These are phyloP conservation scores for Brachypodius melanocephalos DNA, from an alignment of 2,113 vertebrate species.

Conservation along the genomic window DNA sequence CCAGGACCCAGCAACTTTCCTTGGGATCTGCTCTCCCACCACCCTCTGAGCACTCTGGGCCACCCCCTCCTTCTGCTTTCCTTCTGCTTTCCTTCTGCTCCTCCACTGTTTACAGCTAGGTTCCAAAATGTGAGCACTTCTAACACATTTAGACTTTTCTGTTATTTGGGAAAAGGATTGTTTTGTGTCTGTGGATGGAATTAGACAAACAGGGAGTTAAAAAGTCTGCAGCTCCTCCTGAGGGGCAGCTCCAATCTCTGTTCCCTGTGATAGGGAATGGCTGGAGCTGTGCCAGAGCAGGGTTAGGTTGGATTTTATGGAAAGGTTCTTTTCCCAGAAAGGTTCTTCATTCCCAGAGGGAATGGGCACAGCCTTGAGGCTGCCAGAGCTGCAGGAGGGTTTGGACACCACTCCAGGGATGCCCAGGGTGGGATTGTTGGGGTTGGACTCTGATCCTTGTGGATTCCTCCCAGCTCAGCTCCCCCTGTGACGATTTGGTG, in stretches of 20 bases:
- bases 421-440: not conserved
- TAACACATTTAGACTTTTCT: not conserved
- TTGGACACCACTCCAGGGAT: not conserved
- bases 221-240: not conserved
- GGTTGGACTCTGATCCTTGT: not conserved
- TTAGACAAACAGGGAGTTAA: not conserved
- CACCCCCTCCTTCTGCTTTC: not conserved
- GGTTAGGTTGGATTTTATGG: not conserved
- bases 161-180: not conserved
- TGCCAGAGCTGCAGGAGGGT: not conserved
- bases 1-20: not conserved
- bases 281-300: not conserved
- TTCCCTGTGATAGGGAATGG: not conserved
- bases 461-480: not conserved
- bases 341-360: not conserved
- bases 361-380: not conserved
- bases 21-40: not conserved
- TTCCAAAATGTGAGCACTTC: not conserved
- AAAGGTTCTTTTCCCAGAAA: not conserved
- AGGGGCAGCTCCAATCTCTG: not conserved
- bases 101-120: not conserved
- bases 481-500: not conserved
- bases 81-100: not conserved
- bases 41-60: not conserved
- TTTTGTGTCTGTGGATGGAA: not conserved